Percentiles rank a stretch among this genome's conserved stretches.
Conservation (phyloP, 2,113 vertebrate genomes). For the Indicator indicator region DNA sequence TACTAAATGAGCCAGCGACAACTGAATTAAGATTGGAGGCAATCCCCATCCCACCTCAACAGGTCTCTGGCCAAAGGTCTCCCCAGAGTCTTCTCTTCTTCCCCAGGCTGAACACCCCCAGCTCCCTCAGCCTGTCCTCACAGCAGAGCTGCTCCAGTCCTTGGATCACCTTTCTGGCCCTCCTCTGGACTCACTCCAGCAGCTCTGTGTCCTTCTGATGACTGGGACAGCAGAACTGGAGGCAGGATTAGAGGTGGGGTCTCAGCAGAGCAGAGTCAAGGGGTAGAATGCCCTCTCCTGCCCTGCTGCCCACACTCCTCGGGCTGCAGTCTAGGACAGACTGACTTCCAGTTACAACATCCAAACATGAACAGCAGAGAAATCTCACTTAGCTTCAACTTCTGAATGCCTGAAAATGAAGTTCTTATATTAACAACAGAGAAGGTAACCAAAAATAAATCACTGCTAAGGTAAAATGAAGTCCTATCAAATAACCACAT, state of each 20-base stretch:
- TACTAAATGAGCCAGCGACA: background rate
- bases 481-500: background rate
- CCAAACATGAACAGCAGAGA: background rate
- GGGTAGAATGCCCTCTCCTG: no score
- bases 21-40: background rate
- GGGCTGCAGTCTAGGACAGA: background rate
- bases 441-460: background rate
- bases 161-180: no score
- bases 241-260: no score
- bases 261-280: no score
- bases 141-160: no score
- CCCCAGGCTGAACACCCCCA: no score
- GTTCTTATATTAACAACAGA: background rate
- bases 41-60: background rate
- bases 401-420: background rate
- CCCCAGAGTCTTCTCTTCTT: no score
- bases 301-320: no score
- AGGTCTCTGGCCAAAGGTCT: background rate
- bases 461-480: background rate
- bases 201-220: no score
- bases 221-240: no score
- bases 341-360: background rate
- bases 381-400: background rate
- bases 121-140: no score
- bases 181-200: no score